Percentiles rank a stretch among this genome's conserved stretches.
These are phyloP conservation scores for Anguilla anguilla DNA, from an alignment of 2,797 vertebrate species.

Conservation along the genomic window DNA sequence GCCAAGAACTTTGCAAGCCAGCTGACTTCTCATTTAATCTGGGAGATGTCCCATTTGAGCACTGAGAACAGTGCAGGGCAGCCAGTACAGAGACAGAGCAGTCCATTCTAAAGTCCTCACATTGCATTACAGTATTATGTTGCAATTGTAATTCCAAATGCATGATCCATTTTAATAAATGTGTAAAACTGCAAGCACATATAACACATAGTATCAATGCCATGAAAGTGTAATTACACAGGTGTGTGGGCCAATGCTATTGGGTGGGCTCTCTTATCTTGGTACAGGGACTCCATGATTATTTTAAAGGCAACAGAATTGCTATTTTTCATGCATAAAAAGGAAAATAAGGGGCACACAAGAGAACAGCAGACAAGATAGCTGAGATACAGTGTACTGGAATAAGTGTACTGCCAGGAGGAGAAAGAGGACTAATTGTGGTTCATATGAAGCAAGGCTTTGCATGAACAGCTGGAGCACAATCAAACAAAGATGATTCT, in stretches of 20 bases:
- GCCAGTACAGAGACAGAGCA: too few species aligned
- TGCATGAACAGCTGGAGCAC: slow-evolving; percentile 19
- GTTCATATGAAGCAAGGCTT: background rate
- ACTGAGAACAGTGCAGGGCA: too few species aligned
- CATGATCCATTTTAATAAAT: background rate
- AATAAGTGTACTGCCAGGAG: background rate
- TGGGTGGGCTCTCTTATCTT: background rate
- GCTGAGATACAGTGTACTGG: background rate
- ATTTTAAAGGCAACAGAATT: background rate
- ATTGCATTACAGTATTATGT: background rate
- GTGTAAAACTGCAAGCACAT: background rate
- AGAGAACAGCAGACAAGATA: background rate
- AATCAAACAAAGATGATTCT: slow-evolving; percentile 4
- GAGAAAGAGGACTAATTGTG: background rate
- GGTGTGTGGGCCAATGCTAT: background rate
- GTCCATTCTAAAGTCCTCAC: too few species aligned
- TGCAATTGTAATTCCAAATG: background rate
- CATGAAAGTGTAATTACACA: background rate
- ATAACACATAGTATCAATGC: background rate
- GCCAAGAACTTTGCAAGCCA: too few species aligned
- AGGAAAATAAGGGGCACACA: background rate
- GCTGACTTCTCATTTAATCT: too few species aligned
- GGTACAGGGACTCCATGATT: background rate
- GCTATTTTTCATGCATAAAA: background rate
- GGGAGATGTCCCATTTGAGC: too few species aligned